Conservation (phyloP, 1,140 invertebrate genomes). For the Holotrichia oblita region DNA sequence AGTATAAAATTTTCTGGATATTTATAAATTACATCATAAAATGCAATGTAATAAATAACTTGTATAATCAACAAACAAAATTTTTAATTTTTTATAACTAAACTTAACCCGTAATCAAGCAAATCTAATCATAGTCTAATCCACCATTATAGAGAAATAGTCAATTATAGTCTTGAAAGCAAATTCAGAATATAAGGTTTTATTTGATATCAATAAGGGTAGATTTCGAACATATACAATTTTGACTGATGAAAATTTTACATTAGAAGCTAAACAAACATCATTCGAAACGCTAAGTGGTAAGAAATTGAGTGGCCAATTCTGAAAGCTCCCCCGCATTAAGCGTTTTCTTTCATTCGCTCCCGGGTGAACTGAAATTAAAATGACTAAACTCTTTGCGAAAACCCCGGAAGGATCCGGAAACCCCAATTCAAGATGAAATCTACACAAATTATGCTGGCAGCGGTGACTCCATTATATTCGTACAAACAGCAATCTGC, state of each 20-base stretch:
- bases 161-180: no score
- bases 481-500: slow-evolving; percentile 33
- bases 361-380: neutral
- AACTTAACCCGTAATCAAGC: no score
- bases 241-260: slow-evolving; percentile 26
- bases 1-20: no score
- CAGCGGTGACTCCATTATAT: neutral
- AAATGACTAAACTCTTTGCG: slow-evolving; percentile 13
- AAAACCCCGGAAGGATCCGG: neutral
- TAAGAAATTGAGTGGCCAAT: slow-evolving; percentile 2
- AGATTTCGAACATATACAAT: neutral
- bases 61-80: no score
- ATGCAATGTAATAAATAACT: no score
- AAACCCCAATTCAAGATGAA: slow-evolving; percentile 20
- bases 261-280: slow-evolving; percentile 29
- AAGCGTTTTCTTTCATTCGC: neutral
- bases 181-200: no score
- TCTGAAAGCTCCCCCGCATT: slow-evolving; percentile 16
- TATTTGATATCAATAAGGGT: slow-evolving; percentile 14
- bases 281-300: slow-evolving; percentile 21
- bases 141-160: no score
- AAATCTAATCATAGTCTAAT: no score
- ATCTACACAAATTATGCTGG: slow-evolving; percentile 32
- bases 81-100: no score
- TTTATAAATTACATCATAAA: no score